These are phyloP conservation scores for Papilio elwesi DNA, from an alignment of 2,888 invertebrate genomes.

Conservation along the genomic window DNA sequence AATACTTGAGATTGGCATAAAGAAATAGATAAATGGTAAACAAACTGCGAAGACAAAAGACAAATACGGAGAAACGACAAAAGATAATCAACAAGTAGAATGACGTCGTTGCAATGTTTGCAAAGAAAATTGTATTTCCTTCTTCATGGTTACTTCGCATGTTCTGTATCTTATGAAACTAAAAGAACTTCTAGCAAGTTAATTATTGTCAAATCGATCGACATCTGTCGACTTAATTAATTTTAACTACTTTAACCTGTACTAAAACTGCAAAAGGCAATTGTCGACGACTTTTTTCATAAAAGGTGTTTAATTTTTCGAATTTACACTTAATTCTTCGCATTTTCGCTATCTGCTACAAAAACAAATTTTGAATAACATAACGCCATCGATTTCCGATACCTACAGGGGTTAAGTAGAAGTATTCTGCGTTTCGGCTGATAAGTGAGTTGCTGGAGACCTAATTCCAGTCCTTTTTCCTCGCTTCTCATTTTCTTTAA, in stretches of 20 bases:
- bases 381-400: no score
- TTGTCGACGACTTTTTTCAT: neutral
- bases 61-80: constrained; percentile 4
- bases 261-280: neutral
- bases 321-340: neutral
- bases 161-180: neutral
- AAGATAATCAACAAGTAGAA: constrained; percentile 14
- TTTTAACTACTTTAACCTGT: neutral
- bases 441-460: no score
- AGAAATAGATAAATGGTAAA: neutral
- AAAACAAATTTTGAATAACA: no score
- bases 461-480: no score
- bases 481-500: no score
- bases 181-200: neutral
- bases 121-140: constrained; percentile 16
- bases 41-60: constrained; percentile 11
- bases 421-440: no score
- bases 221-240: neutral
- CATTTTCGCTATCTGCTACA: neutral
- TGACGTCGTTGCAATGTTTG: neutral
- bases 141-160: neutral
- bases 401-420: no score
- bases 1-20: neutral
- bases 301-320: no score
- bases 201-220: neutral